phyloP scores from a whole-genome alignment of 2,888 invertebrate genomes.

The Danaus chrysippus region DNA sequence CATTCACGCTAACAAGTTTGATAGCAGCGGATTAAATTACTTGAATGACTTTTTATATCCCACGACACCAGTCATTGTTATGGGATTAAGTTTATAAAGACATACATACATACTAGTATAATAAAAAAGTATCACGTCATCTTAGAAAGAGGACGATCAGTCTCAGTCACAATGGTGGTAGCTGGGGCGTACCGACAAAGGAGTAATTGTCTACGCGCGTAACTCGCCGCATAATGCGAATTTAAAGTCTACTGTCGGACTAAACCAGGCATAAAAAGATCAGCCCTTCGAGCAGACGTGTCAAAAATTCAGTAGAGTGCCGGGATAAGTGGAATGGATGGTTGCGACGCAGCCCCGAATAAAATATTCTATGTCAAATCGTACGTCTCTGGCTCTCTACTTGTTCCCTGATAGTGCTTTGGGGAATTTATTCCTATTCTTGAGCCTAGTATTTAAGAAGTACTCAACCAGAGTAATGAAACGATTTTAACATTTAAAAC shows the following conservation, averaged over 20 bases:
- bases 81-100: slow-evolving; percentile 1
- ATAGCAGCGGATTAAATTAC: too few species aligned
- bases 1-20: not conserved
- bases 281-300: slow-evolving; percentile 63
- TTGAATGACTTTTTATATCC: too few species aligned
- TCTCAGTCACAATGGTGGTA: slow-evolving; percentile 38
- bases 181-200: slow-evolving; percentile 38
- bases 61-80: not conserved
- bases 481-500: too few species aligned
- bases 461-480: too few species aligned
- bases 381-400: slow-evolving; percentile 74
- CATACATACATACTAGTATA: slow-evolving; percentile 1
- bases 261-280: slow-evolving; percentile 70
- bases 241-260: slow-evolving; percentile 66
- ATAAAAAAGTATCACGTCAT: slow-evolving; percentile 31
- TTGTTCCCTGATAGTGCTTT: slow-evolving; percentile 71
- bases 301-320: slow-evolving; percentile 76
- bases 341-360: slow-evolving; percentile 63
- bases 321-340: slow-evolving; percentile 77
- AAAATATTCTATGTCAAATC: slow-evolving; percentile 77
- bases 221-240: slow-evolving; percentile 56
- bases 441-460: slow-evolving; percentile 42
- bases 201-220: slow-evolving; percentile 40
- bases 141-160: slow-evolving; percentile 38
- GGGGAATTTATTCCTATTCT: slow-evolving; percentile 72